Conservation (phyloP, 2,113 vertebrate species). For the western clawed frog (Xenopus tropicalis) region DNA sequence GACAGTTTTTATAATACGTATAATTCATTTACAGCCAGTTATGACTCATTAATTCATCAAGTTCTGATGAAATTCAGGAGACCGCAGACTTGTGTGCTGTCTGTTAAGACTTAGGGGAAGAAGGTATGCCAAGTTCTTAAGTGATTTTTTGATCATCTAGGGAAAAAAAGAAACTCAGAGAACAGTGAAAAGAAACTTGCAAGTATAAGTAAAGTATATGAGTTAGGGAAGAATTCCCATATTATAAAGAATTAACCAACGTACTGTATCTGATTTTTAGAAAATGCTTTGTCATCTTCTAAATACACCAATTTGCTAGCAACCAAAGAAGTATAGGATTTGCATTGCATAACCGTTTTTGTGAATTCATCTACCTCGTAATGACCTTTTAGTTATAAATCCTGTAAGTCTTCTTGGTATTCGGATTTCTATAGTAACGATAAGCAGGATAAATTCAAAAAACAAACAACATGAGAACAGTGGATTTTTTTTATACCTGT, state of each 20-base stretch:
- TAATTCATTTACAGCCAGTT: neutral
- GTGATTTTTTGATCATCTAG: neutral
- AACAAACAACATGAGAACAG: slow-evolving; percentile 35
- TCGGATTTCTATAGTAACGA: slow-evolving; percentile 57
- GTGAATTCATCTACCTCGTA: slow-evolving; percentile 47
- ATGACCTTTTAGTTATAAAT: slow-evolving; percentile 47
- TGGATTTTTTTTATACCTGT: neutral
- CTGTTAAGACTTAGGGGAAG: neutral
- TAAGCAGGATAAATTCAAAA: slow-evolving; percentile 46
- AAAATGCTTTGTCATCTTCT: slow-evolving; percentile 14
- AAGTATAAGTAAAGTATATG: neutral
- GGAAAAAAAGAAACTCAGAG: neutral
- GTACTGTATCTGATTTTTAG: too few relatives aligned
- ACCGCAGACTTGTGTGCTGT: neutral
- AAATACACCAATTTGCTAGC: slow-evolving; percentile 33
- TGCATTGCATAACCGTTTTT: slow-evolving; percentile 16
- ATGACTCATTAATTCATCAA: slow-evolving; percentile 4
- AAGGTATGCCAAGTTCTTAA: neutral
- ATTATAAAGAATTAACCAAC: too few relatives aligned
- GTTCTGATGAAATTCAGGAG: neutral
- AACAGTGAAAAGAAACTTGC: neutral
- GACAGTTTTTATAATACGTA: neutral
- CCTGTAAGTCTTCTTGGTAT: slow-evolving; percentile 48
- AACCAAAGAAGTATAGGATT: slow-evolving; percentile 41
- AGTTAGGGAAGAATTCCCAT: neutral